phyloP scores from a whole-genome alignment of 2,797 vertebrate species.

The Poecilia velifera region DNA sequence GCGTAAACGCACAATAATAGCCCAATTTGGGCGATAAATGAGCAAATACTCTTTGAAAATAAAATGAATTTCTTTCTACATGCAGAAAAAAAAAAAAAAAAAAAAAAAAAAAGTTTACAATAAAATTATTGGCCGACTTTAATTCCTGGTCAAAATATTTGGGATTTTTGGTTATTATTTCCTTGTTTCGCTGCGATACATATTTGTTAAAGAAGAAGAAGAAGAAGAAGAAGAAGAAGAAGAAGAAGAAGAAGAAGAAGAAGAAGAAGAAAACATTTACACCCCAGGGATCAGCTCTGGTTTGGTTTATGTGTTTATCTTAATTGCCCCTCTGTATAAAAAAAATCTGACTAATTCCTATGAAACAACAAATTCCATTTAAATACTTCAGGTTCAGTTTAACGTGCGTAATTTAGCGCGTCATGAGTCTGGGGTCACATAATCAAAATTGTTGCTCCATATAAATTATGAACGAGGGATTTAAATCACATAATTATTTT shows the following conservation, averaged over 20 bases:
- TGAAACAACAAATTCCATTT: neutral
- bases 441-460: neutral
- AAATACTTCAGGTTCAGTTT: neutral
- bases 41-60: neutral
- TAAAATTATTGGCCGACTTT: neutral
- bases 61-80: neutral
- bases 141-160: neutral
- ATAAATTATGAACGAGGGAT: neutral
- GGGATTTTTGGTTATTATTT: neutral
- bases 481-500: neutral
- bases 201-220: neutral
- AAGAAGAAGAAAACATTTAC: neutral
- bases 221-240: neutral
- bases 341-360: neutral
- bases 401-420: neutral
- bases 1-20: neutral
- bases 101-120: neutral
- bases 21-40: neutral
- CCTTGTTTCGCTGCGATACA: neutral
- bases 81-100: too few relatives aligned
- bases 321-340: neutral
- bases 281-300: neutral
- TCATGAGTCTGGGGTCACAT: neutral
- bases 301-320: neutral
- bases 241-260: neutral